Evolutionary conservation across 2,797 vertebrate species (phyloP), one percentile per base, ranked within the genome.

Genomic region (Falco cherrug): DNA sequence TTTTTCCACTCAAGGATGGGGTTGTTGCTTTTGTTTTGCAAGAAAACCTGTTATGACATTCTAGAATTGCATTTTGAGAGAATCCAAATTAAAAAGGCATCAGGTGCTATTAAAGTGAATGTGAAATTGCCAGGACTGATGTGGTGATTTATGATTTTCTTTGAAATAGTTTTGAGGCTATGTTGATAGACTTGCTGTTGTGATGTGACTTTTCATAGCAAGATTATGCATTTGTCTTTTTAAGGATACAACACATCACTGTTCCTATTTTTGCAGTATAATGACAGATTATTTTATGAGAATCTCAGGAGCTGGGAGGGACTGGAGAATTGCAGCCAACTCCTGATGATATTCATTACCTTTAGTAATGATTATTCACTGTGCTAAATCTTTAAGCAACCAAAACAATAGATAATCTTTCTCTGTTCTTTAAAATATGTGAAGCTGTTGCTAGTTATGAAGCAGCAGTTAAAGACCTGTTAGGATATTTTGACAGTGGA

Each of bases 401-500:
- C 41, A 85, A 93, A 85, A 69, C 60, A 91, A 35, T 80, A 77
- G 81, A 89, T 76, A 84, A 43, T 90, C 28, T 50, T 94, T 78
- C 48, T 92, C 80, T 74, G 35, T 31, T 89, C 61, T 69, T 88
- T 91, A 81, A 94, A 91, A 93, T 77, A 93, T 48, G 74, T 84
- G 87, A 71, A 79, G 41, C 31, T 95, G 13, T 15, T 94, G 5
- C 77, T 92, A 80, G 84, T 90, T 90, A 89, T 95, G 87, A 95
- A 97, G 87, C 48, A 94, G 50, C 54, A 92, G 74, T 93, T 93
- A 80, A 94, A 87, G 48, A 89, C 53, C 67, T 59, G 35, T 84
- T 96, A 81, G 79, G 94, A 82, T 94, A 65, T 78, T 95, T 93
- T 94, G 92, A 89, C 91, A 89, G 83, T 18, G 3, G 16, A 59